A percentile compares a stretch with the other conserved stretches of the same genome.
phyloP scores from a whole-genome alignment of 2,888 invertebrate species.

The Standfussiana lucernea region DNA sequence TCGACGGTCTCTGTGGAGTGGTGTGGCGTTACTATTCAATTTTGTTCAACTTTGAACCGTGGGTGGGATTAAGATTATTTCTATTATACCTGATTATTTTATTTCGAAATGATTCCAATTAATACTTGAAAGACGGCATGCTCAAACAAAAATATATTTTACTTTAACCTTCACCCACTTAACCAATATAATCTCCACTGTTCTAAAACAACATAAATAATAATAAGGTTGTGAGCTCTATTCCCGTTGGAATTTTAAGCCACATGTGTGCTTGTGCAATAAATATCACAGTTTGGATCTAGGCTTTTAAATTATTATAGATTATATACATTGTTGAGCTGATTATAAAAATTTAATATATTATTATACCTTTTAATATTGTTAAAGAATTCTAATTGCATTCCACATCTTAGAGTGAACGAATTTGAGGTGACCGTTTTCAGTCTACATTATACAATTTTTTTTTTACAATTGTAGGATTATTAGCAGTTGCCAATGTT shows the following conservation, averaged over 20 bases:
- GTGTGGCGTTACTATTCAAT: slow-evolving; percentile 81
- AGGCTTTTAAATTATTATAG: slow-evolving; percentile 92
- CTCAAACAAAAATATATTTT: slow-evolving; percentile 77
- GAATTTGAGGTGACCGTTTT: slow-evolving; percentile 91
- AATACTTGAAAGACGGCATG: slow-evolving; percentile 80
- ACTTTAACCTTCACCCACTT: slow-evolving; percentile 80
- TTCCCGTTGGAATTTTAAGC: slow-evolving; percentile 90
- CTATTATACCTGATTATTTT: slow-evolving; percentile 60
- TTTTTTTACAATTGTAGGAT: slow-evolving; percentile 90
- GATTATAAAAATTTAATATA: slow-evolving; percentile 92
- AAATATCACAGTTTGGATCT: slow-evolving; percentile 91
- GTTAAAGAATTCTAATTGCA: slow-evolving; percentile 91
- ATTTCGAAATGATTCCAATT: slow-evolving; percentile 79
- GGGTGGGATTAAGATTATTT: slow-evolving; percentile 78
- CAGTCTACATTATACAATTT: slow-evolving; percentile 91
- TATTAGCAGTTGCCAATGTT: slow-evolving; percentile 91
- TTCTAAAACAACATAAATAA: slow-evolving; percentile 84
- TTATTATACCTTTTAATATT: slow-evolving; percentile 91
- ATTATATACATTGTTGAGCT: slow-evolving; percentile 92
- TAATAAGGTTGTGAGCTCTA: slow-evolving; percentile 91
- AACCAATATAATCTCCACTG: slow-evolving; percentile 82
- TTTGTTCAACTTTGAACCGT: slow-evolving; percentile 75
- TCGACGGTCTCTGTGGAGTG: slow-evolving; percentile 84
- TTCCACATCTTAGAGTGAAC: slow-evolving; percentile 91
- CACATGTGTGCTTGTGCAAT: slow-evolving; percentile 91